Conservation (phyloP, 2,113 vertebrate species). For the Montifringilla adamsi region DNA sequence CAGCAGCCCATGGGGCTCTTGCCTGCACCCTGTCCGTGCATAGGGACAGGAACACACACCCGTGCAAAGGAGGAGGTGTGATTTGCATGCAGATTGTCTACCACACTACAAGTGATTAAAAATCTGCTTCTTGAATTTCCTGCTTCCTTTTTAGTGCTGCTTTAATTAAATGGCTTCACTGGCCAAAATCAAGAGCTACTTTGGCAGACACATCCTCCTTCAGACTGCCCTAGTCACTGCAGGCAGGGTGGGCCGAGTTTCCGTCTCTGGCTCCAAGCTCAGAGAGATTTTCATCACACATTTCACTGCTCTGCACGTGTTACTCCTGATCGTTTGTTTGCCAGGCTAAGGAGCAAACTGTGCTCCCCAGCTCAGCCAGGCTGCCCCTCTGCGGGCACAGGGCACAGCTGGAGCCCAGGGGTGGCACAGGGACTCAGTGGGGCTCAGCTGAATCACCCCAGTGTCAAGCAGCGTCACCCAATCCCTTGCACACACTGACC, state of each 20-base stretch:
- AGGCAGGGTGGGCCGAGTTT: not conserved
- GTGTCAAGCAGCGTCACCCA: not conserved
- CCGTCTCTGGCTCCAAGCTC: not conserved
- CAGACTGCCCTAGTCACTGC: not conserved
- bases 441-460: not conserved
- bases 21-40: rapidly evolving
- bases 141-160: slow-evolving; percentile 18
- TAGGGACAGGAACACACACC: not conserved
- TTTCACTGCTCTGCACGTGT: not conserved
- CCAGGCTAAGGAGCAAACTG: not conserved
- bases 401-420: rapidly evolving
- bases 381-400: not conserved
- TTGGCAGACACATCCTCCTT: not conserved
- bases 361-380: rapidly evolving
- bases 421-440: not conserved
- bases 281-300: rapidly evolving
- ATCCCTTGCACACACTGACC: not conserved
- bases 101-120: slow-evolving; percentile 15
- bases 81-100: slow-evolving; percentile 5
- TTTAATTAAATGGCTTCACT: slow-evolving; percentile 11
- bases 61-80: not conserved
- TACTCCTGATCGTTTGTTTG: not conserved
- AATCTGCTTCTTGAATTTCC: slow-evolving; percentile 30
- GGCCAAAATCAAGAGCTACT: not conserved
- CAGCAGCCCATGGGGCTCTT: not conserved